Base-by-base conservation (phyloP, 2,797 vertebrate genomes). In the Antennarius maculatus region DNA sequence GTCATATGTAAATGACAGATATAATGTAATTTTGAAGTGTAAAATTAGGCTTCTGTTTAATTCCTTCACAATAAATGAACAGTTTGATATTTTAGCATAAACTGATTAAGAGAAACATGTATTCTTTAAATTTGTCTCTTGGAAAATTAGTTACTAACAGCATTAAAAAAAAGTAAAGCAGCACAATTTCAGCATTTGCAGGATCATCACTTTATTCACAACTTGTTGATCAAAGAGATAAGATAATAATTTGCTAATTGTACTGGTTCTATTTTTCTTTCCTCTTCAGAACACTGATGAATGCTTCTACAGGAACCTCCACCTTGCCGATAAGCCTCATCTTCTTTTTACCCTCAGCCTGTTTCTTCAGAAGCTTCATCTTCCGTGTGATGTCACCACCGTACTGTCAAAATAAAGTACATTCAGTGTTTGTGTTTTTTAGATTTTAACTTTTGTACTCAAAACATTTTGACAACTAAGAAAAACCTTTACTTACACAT, bases 281-380 rank as follows among this genome's bases (percentile, higher is more conserved):
- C 48, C 84, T 87, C 88, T 95, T 99, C 43, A 99, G 86, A 69
- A 98, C 93, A 54, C 76, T 95, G 74, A 99, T 96, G 74, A 99
- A 97, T 28, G 95, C 94, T 49, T 97, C 96, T 93, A 95, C 97
- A 47, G 97, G 97, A 66, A 99, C 93, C 27, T 98, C 96, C 74
- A 97, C 87, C 0, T 94, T 98, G 69, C 98, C 97, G 48, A 99
- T 93, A 60, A 93, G 95, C 54, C 97, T 93, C 95, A 99, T 93
- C 81, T 96, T 93, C 86, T 92, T 99, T 89, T 99, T 99, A 27
- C 97, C 95, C 85, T 99, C 98, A 1, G 96, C 92, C 85, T 99
- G 98, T 79, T 91, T 96, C 91, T 95, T 99, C 79, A 99, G 86
- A 52, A 98, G 94, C 80, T 99, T 98, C 95, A 97, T 98, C 91